Conservation (phyloP, 2,888 invertebrate species). For the Drosophila mimetica region DNA sequence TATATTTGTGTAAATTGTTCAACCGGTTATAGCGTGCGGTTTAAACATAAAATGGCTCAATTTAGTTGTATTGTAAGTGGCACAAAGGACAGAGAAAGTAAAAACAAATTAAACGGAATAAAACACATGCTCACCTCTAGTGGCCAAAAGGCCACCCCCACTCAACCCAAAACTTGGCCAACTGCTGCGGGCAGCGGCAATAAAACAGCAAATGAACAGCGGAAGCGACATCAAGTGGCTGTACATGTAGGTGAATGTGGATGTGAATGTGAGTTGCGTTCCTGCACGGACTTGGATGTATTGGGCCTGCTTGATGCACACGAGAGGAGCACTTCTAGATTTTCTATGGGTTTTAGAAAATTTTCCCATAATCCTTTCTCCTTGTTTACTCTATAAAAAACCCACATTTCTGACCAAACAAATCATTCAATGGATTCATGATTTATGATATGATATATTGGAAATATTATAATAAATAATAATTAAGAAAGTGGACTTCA, state of each 20-base stretch:
- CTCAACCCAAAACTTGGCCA: slow-evolving; percentile 25
- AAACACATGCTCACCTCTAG: slow-evolving; percentile 39
- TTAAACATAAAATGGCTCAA: neutral
- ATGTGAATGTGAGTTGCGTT: slow-evolving; percentile 35
- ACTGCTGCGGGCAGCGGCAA: slow-evolving; percentile 61
- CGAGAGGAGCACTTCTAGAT: slow-evolving; percentile 5
- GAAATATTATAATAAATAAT: too few relatives aligned
- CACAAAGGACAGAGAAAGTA: slow-evolving; percentile 4
- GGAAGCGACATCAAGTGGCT: slow-evolving; percentile 71
- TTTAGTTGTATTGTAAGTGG: slow-evolving; percentile 9
- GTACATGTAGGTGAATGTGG: slow-evolving; percentile 44
- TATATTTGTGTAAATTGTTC: neutral
- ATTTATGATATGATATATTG: too few relatives aligned
- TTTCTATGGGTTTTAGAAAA: neutral
- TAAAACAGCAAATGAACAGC: slow-evolving; percentile 79
- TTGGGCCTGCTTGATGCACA: slow-evolving; percentile 34
- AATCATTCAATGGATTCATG: too few relatives aligned
- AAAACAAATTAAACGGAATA: slow-evolving; percentile 25
- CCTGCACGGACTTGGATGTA: slow-evolving; percentile 34
- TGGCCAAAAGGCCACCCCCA: slow-evolving; percentile 11
- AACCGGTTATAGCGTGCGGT: neutral
- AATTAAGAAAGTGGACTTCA: too few relatives aligned
- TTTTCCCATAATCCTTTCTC: too few relatives aligned
- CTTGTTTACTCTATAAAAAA: too few relatives aligned
- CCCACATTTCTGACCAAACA: too few relatives aligned